Conservation (phyloP, 2,113 vertebrate species). For the Seriola quinqueradiata region DNA sequence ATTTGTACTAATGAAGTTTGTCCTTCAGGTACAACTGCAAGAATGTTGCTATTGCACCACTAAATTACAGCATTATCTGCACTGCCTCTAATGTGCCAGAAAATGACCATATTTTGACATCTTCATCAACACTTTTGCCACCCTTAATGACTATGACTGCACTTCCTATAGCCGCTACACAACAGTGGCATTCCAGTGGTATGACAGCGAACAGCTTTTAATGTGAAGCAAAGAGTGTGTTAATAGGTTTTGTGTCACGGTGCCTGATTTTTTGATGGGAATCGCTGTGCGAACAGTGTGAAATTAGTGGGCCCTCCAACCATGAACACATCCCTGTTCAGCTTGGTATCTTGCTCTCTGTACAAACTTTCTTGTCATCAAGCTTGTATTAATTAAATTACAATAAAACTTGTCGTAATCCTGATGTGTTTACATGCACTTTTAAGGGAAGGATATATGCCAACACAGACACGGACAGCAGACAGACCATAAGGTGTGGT, state of each 20-base stretch:
- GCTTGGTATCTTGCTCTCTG: background rate
- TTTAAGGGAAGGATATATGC: background rate
- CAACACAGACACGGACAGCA: background rate
- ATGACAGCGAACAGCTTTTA: too few relatives aligned
- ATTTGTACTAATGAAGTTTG: conserved; percentile 9
- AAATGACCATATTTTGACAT: background rate
- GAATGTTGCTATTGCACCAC: background rate
- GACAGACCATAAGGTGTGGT: background rate
- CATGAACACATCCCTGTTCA: background rate
- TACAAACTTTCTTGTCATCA: background rate
- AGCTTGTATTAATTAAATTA: background rate
- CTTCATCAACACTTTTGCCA: background rate
- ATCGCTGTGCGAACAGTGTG: background rate
- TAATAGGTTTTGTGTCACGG: background rate
- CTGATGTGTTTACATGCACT: background rate
- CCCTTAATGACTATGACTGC: background rate
- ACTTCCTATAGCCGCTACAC: background rate
- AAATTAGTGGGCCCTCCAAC: background rate
- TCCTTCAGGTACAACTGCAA: conserved; percentile 17
- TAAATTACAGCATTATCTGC: background rate
- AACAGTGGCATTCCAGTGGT: background rate
- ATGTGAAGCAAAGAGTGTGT: background rate
- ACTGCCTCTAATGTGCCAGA: background rate
- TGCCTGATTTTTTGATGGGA: background rate
- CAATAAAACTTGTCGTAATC: background rate